phyloP scores from a whole-genome alignment of 2,888 invertebrate genomes.

The Epinotia nisella region DNA sequence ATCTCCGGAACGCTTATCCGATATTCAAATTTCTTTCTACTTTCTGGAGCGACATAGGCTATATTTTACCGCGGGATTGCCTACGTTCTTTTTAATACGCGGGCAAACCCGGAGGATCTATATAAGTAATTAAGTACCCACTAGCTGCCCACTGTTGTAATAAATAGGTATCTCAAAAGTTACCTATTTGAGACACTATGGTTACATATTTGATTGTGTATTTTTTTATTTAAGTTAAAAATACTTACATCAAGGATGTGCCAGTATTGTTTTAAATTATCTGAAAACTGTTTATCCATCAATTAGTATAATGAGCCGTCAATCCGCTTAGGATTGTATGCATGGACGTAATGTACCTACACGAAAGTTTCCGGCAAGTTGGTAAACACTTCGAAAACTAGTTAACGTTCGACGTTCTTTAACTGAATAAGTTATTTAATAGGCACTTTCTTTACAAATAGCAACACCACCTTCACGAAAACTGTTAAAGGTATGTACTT shows the following conservation, averaged over 20 bases:
- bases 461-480: not conserved
- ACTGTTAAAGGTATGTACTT: not conserved
- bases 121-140: no score
- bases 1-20: no score
- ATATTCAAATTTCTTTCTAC: no score
- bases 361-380: conserved; percentile 13
- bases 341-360: conserved; percentile 8
- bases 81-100: no score
- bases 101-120: no score
- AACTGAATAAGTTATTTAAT: conserved; percentile 23
- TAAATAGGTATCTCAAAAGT: no score
- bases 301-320: conserved; percentile 35
- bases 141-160: no score
- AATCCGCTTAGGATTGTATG: conserved; percentile 22
- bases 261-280: conserved; percentile 8
- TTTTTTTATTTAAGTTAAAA: no score
- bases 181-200: not conserved
- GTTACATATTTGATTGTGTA: conserved; percentile 14
- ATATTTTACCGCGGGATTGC: no score
- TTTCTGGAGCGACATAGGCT: no score
- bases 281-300: conserved; percentile 21
- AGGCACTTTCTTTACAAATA: conserved; percentile 27
- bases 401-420: conserved; percentile 1
- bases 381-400: conserved; percentile 29
- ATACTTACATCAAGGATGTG: conserved; percentile 8